Evolutionary conservation across 1,140 invertebrate genomes (phyloP), one percentile per base, ranked within the genome.

Genomic region (Philotrypesis tridentata): DNA sequence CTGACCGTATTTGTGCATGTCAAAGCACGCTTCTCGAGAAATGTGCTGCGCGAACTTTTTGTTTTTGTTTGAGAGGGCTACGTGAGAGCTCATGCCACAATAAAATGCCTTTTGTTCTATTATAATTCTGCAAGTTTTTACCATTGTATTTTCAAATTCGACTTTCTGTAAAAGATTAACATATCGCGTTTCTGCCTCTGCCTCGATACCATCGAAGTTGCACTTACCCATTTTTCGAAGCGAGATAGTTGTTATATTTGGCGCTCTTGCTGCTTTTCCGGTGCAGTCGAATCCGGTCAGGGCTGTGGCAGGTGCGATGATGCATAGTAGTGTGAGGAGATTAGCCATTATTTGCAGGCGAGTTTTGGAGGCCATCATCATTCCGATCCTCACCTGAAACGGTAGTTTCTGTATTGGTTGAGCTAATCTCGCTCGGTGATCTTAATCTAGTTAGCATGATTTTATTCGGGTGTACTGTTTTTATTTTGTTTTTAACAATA

Each of bases 391-490:
- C 40, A 7, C 25, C 37, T 43, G 70, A 43, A 72, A 72, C 1
- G 4, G 70, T 48, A 0, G 23, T 21, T 5, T 33, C 14, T 33
- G 27, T n/a, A 6, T 23, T 71, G 4, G 3, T 5, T 12, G 5
- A 7, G 2, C 67, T 71, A 21, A 29, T 73, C 25, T 73, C 71
- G 14, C 43, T 73, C 5, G 71, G 37, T 1, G 14, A 8, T 23
- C 40, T 9, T 73, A 73, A 29, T 27, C 17, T 8, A 23, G 63
- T 55, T 55, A 67, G 12, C 29, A 23, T 77, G 17, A 82, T 8
- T 70, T 71, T 67, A 43, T 82, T 82, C 17, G 72, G 6, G 23
- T 82, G 80, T 3, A 82, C 73, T 0, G 25, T 37, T 82, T 29
- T 81, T 25, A 37, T 73, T 31, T 29, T 82, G 23, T 75, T 68